Evolutionary conservation across 2,888 invertebrate genomes (phyloP), one percentile per base, ranked within the genome.

Genomic region (Hirtodrosophila cameraria): DNA sequence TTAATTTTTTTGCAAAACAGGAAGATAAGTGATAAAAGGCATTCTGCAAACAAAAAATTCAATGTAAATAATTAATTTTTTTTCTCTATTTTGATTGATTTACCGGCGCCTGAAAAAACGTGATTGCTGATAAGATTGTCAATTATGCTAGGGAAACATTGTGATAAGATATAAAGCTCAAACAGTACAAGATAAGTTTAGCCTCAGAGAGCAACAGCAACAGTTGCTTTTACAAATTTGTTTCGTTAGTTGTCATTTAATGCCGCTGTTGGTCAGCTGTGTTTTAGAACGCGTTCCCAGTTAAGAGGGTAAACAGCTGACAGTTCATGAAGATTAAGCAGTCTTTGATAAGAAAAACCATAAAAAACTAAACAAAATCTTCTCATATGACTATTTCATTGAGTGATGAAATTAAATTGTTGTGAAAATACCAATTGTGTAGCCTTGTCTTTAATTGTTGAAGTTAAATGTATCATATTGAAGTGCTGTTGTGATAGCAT

Each of bases 241-340:
- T 38, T 49, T 38, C 3, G 18, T 28, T 23, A 35, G 20, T 41
- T 15, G 3, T n/a, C n/a, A 15, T 39, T 65, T 41, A 60, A 49
- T 2, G n/a, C 25, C 28, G 16, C 3, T 33, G 16, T 13, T 8
- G 7, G 11, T 28, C 38, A 42, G 43, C 41, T 23, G 11, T 5
- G 3, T 18, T 8, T 33, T 36, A 77, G 38, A 75, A 57, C 30
- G 35, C 43, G 57, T 42, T 63, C 6, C 30, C 45, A 38, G 15
- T n/a, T 38, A 42, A 61, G 7, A 25, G 16, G 13, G 18, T 8
- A 11, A 36, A 50, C 48, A 57, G 12, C 43, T 31, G 9, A 23
- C 13, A 5, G 12, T 15, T 33, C 27, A 39, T 27, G 27, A 43
- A 49, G 9, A 23, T 30, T 28, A 46, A 28, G 6, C 23, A n/a